Evolutionary conservation across 2,113 vertebrate genomes (phyloP).

Genomic region (Chitala chitala): DNA sequence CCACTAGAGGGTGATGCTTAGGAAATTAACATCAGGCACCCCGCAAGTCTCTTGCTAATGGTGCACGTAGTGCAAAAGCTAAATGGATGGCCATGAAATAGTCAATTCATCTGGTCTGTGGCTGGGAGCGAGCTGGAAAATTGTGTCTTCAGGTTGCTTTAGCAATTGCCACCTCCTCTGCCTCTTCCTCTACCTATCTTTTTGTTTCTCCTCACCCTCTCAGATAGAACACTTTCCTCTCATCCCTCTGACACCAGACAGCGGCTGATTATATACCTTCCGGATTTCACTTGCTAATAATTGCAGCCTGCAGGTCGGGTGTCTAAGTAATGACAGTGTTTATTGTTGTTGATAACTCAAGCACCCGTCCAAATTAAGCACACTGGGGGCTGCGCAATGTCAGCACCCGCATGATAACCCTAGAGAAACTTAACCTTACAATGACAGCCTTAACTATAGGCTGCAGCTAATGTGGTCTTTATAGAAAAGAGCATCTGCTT

Average conservation of each 20-base stretch:
- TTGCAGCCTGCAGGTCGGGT: slow-evolving; percentile 43
- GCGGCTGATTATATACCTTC: slow-evolving; percentile 51
- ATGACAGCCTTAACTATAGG: slow-evolving; percentile 46
- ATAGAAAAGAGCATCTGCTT: slow-evolving; percentile 22
- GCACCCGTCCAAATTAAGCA: slow-evolving; percentile 43
- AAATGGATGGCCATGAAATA: not conserved
- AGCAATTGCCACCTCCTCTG: not conserved
- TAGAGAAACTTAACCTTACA: slow-evolving; percentile 29
- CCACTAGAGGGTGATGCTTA: not conserved
- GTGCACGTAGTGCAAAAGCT: not conserved
- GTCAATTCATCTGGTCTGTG: not conserved
- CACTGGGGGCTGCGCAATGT: slow-evolving; percentile 30
- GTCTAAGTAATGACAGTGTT: slow-evolving; percentile 54
- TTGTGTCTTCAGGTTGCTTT: not conserved
- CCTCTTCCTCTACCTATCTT: not conserved
- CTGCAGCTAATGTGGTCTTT: slow-evolving; percentile 26
- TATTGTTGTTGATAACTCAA: slow-evolving; percentile 46
- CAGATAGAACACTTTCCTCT: slow-evolving; percentile 29
- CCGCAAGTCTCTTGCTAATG: no score
- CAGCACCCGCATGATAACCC: slow-evolving; percentile 35
- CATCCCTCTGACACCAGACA: slow-evolving; percentile 39
- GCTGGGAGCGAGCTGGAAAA: not conserved
- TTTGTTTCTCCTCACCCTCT: slow-evolving; percentile 29
- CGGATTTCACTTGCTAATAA: slow-evolving; percentile 49
- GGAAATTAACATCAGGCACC: not conserved